Conservation (phyloP, 2,113 vertebrate genomes). For the Gorsachius goisagi region DNA sequence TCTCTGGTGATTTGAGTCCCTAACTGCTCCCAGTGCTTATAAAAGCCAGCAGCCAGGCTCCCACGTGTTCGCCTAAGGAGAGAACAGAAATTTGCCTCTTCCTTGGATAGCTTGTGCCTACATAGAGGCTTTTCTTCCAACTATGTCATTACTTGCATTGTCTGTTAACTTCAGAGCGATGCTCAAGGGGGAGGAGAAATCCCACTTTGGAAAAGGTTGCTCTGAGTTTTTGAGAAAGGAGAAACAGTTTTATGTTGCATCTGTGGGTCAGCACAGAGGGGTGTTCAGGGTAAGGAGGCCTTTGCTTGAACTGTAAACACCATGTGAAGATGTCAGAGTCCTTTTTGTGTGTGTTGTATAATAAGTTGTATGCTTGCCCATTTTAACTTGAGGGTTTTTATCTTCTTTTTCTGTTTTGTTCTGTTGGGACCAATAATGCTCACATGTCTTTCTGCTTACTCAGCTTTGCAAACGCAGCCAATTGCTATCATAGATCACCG, state of each 20-base stretch:
- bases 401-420: background rate
- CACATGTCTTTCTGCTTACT: slow-evolving; percentile 9
- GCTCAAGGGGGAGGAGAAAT: background rate
- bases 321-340: background rate
- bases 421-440: background rate
- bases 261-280: background rate
- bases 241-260: background rate
- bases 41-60: slow-evolving; percentile 37
- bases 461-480: slow-evolving; percentile 16
- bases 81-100: slow-evolving; percentile 21
- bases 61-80: slow-evolving; percentile 46
- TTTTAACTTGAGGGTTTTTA: background rate
- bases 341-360: background rate
- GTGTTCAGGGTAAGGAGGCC: background rate
- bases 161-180: background rate
- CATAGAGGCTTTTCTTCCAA: background rate
- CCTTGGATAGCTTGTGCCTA: background rate
- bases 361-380: background rate
- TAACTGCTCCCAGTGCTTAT: slow-evolving; percentile 46
- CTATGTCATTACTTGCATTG: background rate
- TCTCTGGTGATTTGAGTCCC: slow-evolving; percentile 60
- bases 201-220: background rate
- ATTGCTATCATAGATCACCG: background rate
- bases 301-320: background rate
- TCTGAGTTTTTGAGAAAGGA: background rate